Base-by-base conservation (phyloP, 2,888 invertebrate genomes). In the Tetheella fluctuosa region DNA sequence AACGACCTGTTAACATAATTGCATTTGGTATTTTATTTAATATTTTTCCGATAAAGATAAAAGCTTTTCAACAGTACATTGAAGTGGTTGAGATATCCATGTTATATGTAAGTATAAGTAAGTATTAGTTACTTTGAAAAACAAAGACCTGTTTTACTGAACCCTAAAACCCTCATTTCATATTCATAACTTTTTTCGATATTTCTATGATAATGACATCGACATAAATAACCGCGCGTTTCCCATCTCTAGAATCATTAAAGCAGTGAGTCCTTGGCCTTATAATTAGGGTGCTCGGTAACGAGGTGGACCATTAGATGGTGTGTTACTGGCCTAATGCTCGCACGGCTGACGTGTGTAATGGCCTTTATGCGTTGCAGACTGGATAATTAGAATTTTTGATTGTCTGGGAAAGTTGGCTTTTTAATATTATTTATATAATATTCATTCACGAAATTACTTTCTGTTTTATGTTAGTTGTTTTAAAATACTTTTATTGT, bases 301-400 rank as follows among this genome's bases (percentile, higher is more conserved):
- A 87, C 81, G 84, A 88, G 84, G 68, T 62, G 72, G 69, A 70
- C 80, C 79, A 86, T 85, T 84, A 86, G 39, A 39, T 39, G 74
- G 78, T 85, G 81, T 84, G 80, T 80, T 73, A 77, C 77, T 76
- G 78, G 75, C 84, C 80, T 86, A 81, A 87, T 84, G 84, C 74
- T 70, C 74, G 68, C 69, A 59, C 68, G 68, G 60, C 65, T 65
- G 79, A 79, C 78, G 79, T 85, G 79, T 85, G 80, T 80, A 84
- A 86, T 84, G 71, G 73, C 62, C 68, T 74, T 76, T 80, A 75
- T 75, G 71, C 54, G 57, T 62, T 65, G 67, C 69, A 67, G 69
- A 70, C 71, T 71, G 70, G 74, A 70, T 60, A 71, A 64, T 65
- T 62, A 64, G 64, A 62, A 54, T n/a, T 63, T 60, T 62, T 58